Conservation (phyloP, 2,797 vertebrate species). For the Gephyroberyx darwinii region DNA sequence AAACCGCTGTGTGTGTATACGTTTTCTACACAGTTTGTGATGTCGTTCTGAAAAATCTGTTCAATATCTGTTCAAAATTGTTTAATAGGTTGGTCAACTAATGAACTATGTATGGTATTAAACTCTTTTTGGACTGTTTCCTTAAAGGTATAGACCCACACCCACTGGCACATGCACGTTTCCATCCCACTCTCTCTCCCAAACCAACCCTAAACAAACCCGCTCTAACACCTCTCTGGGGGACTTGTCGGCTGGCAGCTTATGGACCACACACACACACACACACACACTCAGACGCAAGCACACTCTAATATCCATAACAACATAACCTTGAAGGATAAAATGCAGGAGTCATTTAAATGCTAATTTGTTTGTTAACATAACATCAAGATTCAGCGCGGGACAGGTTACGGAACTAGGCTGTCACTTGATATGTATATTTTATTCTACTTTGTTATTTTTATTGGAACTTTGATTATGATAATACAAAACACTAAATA, state of each 20-base stretch:
- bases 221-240: conserved; percentile 77
- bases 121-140: conserved; percentile 66
- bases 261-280: conserved; percentile 59
- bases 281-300: conserved; percentile 41
- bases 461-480: conserved; percentile 89
- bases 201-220: conserved; percentile 77
- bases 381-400: conserved; percentile 85
- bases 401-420: conserved; percentile 84
- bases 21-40: conserved; percentile 33
- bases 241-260: conserved; percentile 76
- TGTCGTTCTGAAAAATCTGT: conserved; percentile 16
- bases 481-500: conserved; percentile 89
- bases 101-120: conserved; percentile 20
- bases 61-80: not conserved
- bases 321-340: conserved; percentile 89
- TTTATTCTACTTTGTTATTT: conserved; percentile 88
- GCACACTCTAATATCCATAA: conserved; percentile 87
- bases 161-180: conserved; percentile 44
- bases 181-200: conserved; percentile 56
- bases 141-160: conserved; percentile 48
- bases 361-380: conserved; percentile 91
- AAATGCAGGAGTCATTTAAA: conserved; percentile 88
- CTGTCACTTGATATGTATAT: conserved; percentile 88
- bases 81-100: conserved; percentile 1
- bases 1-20: conserved; percentile 7